Percentiles rank a stretch among this genome's conserved stretches.
phyloP scores from a whole-genome alignment of 2,888 invertebrate genomes.

The Sipha maydis region DNA sequence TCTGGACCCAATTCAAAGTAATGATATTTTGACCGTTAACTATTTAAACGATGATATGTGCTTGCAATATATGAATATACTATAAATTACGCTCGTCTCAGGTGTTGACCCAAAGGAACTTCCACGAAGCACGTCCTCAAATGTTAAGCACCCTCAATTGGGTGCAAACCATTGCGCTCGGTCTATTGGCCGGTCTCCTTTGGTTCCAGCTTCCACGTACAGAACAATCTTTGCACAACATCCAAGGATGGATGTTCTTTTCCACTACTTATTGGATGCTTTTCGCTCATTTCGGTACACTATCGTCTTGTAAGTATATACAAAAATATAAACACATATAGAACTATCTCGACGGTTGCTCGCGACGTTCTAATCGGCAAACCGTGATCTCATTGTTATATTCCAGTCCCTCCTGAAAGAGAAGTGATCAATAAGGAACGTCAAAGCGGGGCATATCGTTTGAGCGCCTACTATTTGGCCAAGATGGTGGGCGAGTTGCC shows the following conservation, averaged over 20 bases:
- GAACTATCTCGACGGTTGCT: not conserved
- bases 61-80: not conserved
- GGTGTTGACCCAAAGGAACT: constrained; percentile 79
- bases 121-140: constrained; percentile 78
- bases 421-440: constrained; percentile 84
- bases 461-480: constrained; percentile 83
- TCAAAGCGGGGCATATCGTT: constrained; percentile 79
- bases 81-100: constrained; percentile 63
- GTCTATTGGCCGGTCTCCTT: constrained; percentile 78
- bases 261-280: constrained; percentile 86
- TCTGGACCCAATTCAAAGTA: constrained; percentile 80
- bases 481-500: constrained; percentile 85
- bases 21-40: not conserved
- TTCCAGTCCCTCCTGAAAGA: constrained; percentile 79
- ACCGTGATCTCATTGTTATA: constrained; percentile 1
- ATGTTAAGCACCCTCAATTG: constrained; percentile 82
- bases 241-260: constrained; percentile 87
- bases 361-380: not conserved
- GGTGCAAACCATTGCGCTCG: constrained; percentile 79
- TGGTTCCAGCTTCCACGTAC: constrained; percentile 83
- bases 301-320: constrained; percentile 76
- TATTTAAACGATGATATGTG: not conserved
- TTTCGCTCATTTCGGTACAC: constrained; percentile 80
- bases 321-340: too few relatives aligned
- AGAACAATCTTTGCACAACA: constrained; percentile 80